Evolutionary conservation across 2,113 vertebrate genomes (phyloP).

Genomic region (Carollia perspicillata): DNA sequence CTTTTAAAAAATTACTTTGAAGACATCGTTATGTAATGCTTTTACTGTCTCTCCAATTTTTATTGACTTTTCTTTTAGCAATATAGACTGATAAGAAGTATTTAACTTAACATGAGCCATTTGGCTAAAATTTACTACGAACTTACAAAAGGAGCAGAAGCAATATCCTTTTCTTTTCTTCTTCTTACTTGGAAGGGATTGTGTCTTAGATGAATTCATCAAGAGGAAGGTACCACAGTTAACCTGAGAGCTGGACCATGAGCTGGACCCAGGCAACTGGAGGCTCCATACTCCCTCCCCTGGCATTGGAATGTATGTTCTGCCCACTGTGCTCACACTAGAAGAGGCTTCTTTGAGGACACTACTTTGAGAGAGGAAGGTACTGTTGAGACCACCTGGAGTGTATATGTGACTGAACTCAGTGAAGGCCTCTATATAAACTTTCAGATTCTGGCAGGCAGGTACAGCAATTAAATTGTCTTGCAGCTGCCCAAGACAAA

Average conservation of each 20-base stretch:
- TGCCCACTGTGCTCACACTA: background rate
- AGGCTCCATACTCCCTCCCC: background rate
- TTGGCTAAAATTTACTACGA: slow-evolving; percentile 38
- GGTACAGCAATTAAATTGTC: background rate
- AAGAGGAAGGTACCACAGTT: background rate
- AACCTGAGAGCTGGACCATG: background rate
- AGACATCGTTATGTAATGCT: slow-evolving; percentile 55
- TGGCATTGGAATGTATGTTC: background rate
- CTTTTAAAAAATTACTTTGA: slow-evolving; percentile 35
- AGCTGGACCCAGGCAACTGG: background rate
- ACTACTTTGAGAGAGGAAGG: background rate
- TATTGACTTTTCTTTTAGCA: slow-evolving; percentile 34
- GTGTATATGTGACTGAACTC: background rate
- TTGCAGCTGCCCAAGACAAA: background rate
- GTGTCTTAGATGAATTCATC: background rate
- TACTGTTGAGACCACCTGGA: background rate
- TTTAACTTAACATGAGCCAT: slow-evolving; percentile 40
- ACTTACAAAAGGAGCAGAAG: slow-evolving; percentile 60
- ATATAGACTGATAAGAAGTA: slow-evolving; percentile 48
- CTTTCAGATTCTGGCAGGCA: background rate
- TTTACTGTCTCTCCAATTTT: slow-evolving; percentile 51
- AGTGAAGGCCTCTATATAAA: background rate
- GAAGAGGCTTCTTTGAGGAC: background rate
- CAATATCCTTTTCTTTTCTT: slow-evolving; percentile 59
- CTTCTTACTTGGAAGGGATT: slow-evolving; percentile 59